These are phyloP conservation scores for Mythimna ferrago DNA, from an alignment of 2,888 invertebrate genomes.

Conservation along the genomic window DNA sequence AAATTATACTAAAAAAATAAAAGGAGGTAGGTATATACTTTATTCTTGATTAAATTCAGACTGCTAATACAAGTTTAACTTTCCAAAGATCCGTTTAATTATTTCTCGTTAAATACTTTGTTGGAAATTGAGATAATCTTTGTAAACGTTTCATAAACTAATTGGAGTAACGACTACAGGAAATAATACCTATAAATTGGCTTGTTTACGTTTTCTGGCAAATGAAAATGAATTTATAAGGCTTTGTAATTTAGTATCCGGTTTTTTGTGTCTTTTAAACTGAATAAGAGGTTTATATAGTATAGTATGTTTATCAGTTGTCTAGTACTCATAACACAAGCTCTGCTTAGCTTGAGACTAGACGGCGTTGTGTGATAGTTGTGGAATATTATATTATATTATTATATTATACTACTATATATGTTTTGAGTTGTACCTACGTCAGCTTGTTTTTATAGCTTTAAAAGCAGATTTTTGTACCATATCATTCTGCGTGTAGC, in stretches of 20 bases:
- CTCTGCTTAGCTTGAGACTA: too few relatives aligned
- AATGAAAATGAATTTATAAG: not conserved
- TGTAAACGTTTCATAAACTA: conserved; percentile 27
- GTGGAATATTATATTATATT: too few relatives aligned
- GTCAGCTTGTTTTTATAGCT: not conserved
- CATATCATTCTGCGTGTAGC: too few relatives aligned
- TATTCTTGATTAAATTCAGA: not conserved
- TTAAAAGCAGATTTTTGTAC: not conserved
- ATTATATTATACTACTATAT: too few relatives aligned
- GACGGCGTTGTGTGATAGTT: too few relatives aligned
- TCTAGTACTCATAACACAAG: too few relatives aligned
- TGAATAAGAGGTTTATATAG: not conserved
- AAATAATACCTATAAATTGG: conserved; percentile 16
- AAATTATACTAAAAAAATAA: too few relatives aligned
- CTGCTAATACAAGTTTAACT: conserved; percentile 14
- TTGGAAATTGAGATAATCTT: conserved; percentile 59
- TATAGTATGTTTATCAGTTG: too few relatives aligned
- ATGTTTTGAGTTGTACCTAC: not conserved
- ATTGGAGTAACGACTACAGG: conserved; percentile 14
- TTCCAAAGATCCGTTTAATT: conserved; percentile 38
- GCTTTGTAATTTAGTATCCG: not conserved
- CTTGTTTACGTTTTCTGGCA: not conserved
- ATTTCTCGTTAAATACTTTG: conserved; percentile 44
- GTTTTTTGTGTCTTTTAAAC: not conserved
- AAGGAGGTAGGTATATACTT: not conserved